Evolutionary conservation across 2,888 invertebrate genomes (phyloP).

Genomic region (Marronus borbonicus): DNA sequence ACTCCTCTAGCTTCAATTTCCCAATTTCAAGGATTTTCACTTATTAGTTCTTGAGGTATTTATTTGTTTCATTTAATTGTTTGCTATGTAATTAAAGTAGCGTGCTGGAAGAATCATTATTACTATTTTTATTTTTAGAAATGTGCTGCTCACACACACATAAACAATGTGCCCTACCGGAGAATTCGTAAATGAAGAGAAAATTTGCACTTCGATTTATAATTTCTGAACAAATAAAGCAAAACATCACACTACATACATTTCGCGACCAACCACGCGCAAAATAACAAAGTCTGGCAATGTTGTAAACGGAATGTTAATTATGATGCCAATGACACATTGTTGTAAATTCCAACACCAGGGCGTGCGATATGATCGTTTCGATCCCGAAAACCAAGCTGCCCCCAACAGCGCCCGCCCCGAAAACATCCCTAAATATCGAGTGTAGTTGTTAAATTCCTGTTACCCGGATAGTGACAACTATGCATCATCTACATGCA

Average conservation of each 20-base stretch:
- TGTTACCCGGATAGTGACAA: slow-evolving; percentile 53
- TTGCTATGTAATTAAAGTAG: too few species aligned
- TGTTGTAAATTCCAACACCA: slow-evolving; percentile 66
- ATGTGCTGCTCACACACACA: too few species aligned
- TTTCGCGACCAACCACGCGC: slow-evolving; percentile 44
- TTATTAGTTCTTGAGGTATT: too few species aligned
- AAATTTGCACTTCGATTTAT: not conserved
- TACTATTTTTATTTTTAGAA: too few species aligned
- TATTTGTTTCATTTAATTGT: too few species aligned
- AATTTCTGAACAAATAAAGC: slow-evolving; percentile 44
- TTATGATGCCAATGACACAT: slow-evolving; percentile 68
- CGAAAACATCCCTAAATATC: slow-evolving; percentile 57
- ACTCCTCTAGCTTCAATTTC: too few species aligned
- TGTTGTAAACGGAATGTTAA: slow-evolving; percentile 67
- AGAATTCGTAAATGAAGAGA: too few species aligned
- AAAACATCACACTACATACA: slow-evolving; percentile 45
- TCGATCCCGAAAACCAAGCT: slow-evolving; percentile 57
- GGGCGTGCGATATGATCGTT: slow-evolving; percentile 63
- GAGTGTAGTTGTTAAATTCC: slow-evolving; percentile 53
- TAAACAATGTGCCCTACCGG: too few species aligned
- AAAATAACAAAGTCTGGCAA: slow-evolving; percentile 62
- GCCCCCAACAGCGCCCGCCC: slow-evolving; percentile 56
- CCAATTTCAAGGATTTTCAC: too few species aligned
- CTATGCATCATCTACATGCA: slow-evolving; percentile 50
- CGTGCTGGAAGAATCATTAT: too few species aligned